Evolutionary conservation across 2,888 invertebrate genomes (phyloP).

Genomic region (Callinectes sapidus): DNA sequence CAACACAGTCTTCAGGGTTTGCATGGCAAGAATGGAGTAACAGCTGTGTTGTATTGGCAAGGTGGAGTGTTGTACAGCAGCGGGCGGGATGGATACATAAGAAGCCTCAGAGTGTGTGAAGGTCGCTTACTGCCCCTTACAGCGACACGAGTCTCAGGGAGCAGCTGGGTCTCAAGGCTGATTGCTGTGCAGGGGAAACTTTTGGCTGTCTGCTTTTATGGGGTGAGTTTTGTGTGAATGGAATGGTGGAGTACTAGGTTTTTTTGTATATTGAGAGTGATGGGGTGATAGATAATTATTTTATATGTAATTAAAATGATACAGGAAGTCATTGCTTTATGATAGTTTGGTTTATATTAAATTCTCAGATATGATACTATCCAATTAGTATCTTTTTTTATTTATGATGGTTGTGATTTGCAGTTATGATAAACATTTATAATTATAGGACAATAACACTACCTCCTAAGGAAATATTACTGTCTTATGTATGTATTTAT

Average conservation of each 20-base stretch:
- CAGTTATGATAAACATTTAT: no score
- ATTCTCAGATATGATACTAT: no score
- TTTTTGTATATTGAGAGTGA: no score
- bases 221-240: conserved; percentile 44
- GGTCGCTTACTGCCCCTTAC: conserved; percentile 19
- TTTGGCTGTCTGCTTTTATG: conserved; percentile 61
- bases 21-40: conserved; percentile 61
- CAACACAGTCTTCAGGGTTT: conserved; percentile 46
- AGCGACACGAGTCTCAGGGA: conserved; percentile 41
- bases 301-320: no score
- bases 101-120: conserved; percentile 29
- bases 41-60: conserved; percentile 8
- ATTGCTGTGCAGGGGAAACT: conserved; percentile 8
- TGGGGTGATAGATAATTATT: no score
- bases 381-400: no score
- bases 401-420: no score
- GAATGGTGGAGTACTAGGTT: background rate
- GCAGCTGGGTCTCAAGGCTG: conserved; percentile 50
- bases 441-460: no score
- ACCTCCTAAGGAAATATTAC: no score
- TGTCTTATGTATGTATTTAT: no score
- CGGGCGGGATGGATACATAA: conserved; percentile 56
- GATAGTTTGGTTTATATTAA: no score
- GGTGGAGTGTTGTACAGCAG: conserved; percentile 43
- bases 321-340: no score